These are phyloP conservation scores for Typhlichthys subterraneus DNA, from an alignment of 2,797 vertebrate genomes.

Conservation along the genomic window DNA sequence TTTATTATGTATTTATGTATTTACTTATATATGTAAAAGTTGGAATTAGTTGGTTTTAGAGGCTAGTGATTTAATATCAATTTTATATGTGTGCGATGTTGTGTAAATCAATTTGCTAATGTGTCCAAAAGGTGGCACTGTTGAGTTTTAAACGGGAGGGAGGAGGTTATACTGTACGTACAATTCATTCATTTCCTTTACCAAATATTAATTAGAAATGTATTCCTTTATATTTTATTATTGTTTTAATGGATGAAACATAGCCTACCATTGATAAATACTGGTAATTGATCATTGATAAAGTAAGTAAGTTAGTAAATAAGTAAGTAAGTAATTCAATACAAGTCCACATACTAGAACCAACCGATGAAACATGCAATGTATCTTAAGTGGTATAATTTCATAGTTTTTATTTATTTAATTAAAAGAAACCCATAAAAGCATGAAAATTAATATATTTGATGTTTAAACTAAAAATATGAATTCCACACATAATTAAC, in stretches of 20 bases:
- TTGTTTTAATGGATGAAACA: too few relatives aligned
- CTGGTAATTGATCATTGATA: too few relatives aligned
- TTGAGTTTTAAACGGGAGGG: conserved; percentile 81
- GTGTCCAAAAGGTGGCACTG: conserved; percentile 94
- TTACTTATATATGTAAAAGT: background rate
- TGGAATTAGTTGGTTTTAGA: background rate
- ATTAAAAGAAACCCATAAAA: background rate
- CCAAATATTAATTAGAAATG: conserved; percentile 1
- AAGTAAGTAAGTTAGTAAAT: too few relatives aligned
- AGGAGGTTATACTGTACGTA: conserved; percentile 12
- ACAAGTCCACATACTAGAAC: too few relatives aligned
- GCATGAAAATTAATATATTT: background rate
- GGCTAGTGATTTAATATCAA: background rate
- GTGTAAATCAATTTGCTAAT: conserved; percentile 24
- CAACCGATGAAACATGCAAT: too few relatives aligned
- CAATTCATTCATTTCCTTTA: conserved; percentile 17
- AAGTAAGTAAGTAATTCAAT: too few relatives aligned
- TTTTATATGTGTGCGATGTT: background rate
- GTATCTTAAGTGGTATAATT: too few relatives aligned
- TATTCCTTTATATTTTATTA: background rate
- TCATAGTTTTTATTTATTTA: too few relatives aligned
- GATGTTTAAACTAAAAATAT: background rate
- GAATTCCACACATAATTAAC: background rate
- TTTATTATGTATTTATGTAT: background rate
- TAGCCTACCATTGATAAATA: too few relatives aligned